phyloP scores from a whole-genome alignment of 2,797 vertebrate genomes.

The Onychomys arenicola region DNA sequence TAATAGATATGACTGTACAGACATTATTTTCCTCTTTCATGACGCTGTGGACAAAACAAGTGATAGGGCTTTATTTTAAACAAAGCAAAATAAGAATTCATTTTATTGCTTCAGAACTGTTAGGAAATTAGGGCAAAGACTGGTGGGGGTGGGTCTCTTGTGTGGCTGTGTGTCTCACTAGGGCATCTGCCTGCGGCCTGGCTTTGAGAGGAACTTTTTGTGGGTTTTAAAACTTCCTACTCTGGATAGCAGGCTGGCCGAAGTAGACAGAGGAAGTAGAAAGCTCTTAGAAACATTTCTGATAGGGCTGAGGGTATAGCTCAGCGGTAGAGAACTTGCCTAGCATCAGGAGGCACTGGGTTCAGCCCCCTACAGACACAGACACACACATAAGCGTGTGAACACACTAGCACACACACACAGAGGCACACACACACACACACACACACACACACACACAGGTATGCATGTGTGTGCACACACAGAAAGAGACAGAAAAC shows the following conservation, averaged over 20 bases:
- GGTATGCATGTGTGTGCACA: too few relatives aligned
- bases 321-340: too few relatives aligned
- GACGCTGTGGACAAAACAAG: slow-evolving; percentile 63
- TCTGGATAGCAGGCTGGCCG: slow-evolving; percentile 9
- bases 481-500: background rate
- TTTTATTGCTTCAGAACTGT: slow-evolving; percentile 47
- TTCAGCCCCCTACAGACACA: background rate
- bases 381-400: too few relatives aligned
- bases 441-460: too few relatives aligned
- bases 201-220: background rate
- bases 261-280: slow-evolving; percentile 43
- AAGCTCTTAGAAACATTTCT: slow-evolving; percentile 32
- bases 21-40: slow-evolving; percentile 71
- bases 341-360: background rate
- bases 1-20: slow-evolving; percentile 54
- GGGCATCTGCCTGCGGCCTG: background rate
- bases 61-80: background rate
- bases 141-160: background rate
- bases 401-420: too few relatives aligned
- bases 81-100: slow-evolving; percentile 55
- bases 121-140: background rate
- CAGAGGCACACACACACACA: too few relatives aligned
- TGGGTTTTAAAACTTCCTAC: slow-evolving; percentile 18
- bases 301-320: background rate
- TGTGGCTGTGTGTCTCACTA: background rate